Conservation (phyloP, 2,113 vertebrate species). For the Pavo muticus region DNA sequence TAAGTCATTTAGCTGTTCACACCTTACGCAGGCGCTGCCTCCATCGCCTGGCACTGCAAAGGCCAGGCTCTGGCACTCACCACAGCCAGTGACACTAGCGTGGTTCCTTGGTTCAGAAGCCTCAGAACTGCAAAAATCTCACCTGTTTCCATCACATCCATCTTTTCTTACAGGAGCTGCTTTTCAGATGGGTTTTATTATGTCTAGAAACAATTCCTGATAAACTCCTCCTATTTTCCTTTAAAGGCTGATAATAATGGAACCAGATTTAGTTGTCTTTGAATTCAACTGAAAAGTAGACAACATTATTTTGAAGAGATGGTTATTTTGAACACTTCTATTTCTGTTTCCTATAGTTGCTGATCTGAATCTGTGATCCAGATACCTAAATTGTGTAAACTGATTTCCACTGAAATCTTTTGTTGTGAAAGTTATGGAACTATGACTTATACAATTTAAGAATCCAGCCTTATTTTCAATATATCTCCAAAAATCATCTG, state of each 20-base stretch:
- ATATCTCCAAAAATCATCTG: neutral
- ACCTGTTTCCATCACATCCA: neutral
- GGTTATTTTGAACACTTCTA: neutral
- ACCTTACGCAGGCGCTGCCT: too few relatives aligned
- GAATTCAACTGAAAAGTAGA: neutral
- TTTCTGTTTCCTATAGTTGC: conserved; percentile 3
- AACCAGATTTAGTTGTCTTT: neutral
- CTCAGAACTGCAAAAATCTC: neutral
- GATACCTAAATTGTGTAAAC: neutral
- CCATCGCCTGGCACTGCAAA: too few relatives aligned
- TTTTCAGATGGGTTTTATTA: neutral
- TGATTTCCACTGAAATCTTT: neutral
- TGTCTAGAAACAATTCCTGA: neutral
- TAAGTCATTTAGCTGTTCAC: too few relatives aligned
- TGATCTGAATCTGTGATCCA: neutral
- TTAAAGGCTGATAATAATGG: neutral
- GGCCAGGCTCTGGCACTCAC: too few relatives aligned
- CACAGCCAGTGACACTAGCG: too few relatives aligned
- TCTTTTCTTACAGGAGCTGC: neutral
- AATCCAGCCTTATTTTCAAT: neutral
- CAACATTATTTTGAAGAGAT: neutral
- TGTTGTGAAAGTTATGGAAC: neutral
- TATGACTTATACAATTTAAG: neutral
- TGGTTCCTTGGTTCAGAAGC: neutral
- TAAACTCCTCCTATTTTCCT: neutral